Percentiles rank a stretch among this genome's conserved stretches.
Conservation (phyloP, 2,113 vertebrate species). For the Sterrhoptilus dennistouni region DNA sequence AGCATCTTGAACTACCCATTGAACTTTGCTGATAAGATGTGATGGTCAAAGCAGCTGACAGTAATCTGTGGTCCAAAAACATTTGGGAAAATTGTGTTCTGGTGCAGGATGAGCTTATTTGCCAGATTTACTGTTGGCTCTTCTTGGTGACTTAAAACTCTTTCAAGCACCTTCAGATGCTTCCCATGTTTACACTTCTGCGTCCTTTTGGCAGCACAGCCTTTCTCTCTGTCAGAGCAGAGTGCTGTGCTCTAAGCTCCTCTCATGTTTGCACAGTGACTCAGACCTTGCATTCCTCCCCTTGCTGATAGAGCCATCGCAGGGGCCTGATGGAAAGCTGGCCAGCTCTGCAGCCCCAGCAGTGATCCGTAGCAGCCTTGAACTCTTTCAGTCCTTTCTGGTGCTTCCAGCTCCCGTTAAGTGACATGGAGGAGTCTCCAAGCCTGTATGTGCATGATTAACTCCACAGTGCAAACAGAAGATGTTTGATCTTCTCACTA, state of each 20-base stretch:
- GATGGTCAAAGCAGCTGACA: background rate
- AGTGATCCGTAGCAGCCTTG: background rate
- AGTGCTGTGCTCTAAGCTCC: background rate
- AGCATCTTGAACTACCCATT: background rate
- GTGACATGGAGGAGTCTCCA: background rate
- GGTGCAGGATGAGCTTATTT: background rate
- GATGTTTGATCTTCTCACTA: constrained; percentile 36
- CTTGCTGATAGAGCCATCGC: constrained; percentile 19
- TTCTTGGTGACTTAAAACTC: background rate
- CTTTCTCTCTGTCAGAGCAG: background rate
- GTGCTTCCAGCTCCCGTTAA: background rate
- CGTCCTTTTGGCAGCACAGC: background rate
- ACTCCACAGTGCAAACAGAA: constrained; percentile 29
- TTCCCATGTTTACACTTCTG: background rate
- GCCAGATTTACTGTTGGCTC: background rate
- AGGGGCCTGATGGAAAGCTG: constrained; percentile 20
- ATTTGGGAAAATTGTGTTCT: background rate
- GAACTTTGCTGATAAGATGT: background rate
- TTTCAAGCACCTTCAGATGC: background rate
- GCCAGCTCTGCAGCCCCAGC: background rate
- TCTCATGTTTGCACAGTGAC: background rate
- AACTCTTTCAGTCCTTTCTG: background rate
- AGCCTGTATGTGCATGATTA: background rate
- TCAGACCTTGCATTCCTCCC: background rate
- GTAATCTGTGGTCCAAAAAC: background rate